Conservation (phyloP, 2,888 invertebrate genomes). For the Drosophila helvetica region DNA sequence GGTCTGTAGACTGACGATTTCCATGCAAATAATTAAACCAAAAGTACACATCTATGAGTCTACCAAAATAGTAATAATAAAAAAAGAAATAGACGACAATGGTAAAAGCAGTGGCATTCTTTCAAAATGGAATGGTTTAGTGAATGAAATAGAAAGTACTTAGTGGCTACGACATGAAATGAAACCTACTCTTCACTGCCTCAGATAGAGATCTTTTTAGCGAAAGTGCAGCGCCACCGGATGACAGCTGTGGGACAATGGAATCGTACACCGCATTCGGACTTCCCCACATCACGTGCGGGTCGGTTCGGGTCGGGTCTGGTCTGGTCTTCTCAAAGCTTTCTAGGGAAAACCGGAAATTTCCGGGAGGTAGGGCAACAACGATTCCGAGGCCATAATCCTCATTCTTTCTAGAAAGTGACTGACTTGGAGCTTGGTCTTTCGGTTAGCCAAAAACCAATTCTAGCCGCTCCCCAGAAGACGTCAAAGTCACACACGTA, state of each 20-base stretch:
- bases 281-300: constrained; percentile 21
- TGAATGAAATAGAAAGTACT: constrained; percentile 74
- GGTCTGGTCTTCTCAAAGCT: constrained; percentile 10
- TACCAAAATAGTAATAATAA: too few species aligned
- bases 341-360: constrained; percentile 43
- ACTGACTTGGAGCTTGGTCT: constrained; percentile 1
- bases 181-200: constrained; percentile 50
- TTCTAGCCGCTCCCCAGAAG: constrained; percentile 12
- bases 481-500: constrained; percentile 2
- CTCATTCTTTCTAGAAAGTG: constrained; percentile 26
- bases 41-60: constrained; percentile 2
- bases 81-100: constrained; percentile 15
- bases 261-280: constrained; percentile 19
- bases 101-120: constrained; percentile 47
- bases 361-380: not conserved
- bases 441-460: constrained; percentile 4
- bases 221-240: constrained; percentile 58
- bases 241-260: constrained; percentile 3
- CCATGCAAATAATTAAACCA: constrained; percentile 35
- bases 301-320: not conserved
- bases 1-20: not conserved
- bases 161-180: constrained; percentile 32
- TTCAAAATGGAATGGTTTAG: constrained; percentile 48
- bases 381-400: not conserved
- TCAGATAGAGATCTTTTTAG: constrained; percentile 55